A percentile compares a stretch with the other conserved stretches of the same genome.
phyloP scores from a whole-genome alignment of 2,888 invertebrate genomes.

The Aleiodes alternator region DNA sequence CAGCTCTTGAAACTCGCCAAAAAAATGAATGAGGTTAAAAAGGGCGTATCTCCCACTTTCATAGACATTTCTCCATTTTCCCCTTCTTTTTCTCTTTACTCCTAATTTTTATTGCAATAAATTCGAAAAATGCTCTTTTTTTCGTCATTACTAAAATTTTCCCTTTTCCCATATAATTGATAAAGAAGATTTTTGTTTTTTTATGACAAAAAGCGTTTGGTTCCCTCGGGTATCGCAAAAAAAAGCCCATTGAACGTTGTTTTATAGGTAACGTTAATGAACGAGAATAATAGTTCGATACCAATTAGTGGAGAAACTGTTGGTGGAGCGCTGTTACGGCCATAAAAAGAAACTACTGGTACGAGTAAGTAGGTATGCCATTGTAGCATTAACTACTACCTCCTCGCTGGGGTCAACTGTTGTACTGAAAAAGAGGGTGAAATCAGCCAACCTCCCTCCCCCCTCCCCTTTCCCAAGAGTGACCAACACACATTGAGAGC shows the following conservation, averaged over 20 bases:
- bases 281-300: slow-evolving; percentile 75
- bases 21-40: too few relatives aligned
- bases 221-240: slow-evolving; percentile 20
- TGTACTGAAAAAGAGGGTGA: slow-evolving; percentile 32
- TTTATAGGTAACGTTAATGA: slow-evolving; percentile 68
- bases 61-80: too few relatives aligned
- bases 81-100: too few relatives aligned
- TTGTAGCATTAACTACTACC: slow-evolving; percentile 72
- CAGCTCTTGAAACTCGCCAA: too few relatives aligned
- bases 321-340: slow-evolving; percentile 61
- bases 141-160: too few relatives aligned
- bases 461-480: neutral
- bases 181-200: too few relatives aligned
- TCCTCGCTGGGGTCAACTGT: slow-evolving; percentile 53
- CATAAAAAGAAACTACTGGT: slow-evolving; percentile 74
- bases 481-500: slow-evolving; percentile 54
- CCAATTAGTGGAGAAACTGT: slow-evolving; percentile 73
- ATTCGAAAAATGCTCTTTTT: too few relatives aligned
- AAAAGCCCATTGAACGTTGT: slow-evolving; percentile 36
- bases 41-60: too few relatives aligned
- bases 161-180: neutral
- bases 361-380: slow-evolving; percentile 73
- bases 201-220: slow-evolving; percentile 20
- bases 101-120: too few relatives aligned
- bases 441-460: slow-evolving; percentile 36